These are phyloP conservation scores for Falco novaeseelandiae DNA, from an alignment of 2,797 vertebrate genomes.

Conservation along the genomic window DNA sequence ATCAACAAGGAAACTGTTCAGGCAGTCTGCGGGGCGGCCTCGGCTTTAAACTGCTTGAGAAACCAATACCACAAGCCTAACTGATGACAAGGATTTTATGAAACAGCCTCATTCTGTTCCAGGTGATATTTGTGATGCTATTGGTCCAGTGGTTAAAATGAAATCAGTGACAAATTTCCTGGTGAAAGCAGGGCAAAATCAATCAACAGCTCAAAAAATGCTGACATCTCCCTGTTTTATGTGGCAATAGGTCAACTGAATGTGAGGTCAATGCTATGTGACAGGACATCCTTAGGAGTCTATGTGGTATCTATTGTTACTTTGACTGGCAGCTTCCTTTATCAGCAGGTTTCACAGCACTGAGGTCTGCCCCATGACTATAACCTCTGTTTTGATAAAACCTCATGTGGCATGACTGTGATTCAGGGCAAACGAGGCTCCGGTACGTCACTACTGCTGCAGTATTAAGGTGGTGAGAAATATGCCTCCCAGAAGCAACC, in stretches of 20 bases:
- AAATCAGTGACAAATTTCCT: neutral
- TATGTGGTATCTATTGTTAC: fast-evolving
- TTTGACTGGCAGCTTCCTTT: neutral
- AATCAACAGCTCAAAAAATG: neutral
- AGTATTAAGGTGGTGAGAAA: neutral
- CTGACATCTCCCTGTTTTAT: neutral
- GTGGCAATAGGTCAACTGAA: neutral
- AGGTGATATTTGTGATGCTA: neutral
- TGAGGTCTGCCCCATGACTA: neutral
- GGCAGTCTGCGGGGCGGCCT: neutral
- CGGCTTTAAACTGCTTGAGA: neutral
- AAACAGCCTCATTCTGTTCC: neutral
- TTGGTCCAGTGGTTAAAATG: neutral
- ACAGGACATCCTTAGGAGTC: neutral
- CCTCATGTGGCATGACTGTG: neutral
- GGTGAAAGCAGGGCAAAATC: neutral
- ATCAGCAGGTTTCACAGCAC: neutral
- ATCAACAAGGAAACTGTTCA: slow-evolving; percentile 7
- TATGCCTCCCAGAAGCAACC: fast-evolving
- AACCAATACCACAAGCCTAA: neutral
- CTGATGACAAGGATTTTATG: neutral
- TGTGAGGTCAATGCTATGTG: neutral
- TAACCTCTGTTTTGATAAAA: neutral
- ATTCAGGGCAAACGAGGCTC: neutral
- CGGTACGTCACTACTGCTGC: neutral